A percentile compares a stretch with the other conserved stretches of the same genome.
These are phyloP conservation scores for Rhinichthys osculus DNA, from an alignment of 2,797 vertebrate genomes.

Conservation along the genomic window DNA sequence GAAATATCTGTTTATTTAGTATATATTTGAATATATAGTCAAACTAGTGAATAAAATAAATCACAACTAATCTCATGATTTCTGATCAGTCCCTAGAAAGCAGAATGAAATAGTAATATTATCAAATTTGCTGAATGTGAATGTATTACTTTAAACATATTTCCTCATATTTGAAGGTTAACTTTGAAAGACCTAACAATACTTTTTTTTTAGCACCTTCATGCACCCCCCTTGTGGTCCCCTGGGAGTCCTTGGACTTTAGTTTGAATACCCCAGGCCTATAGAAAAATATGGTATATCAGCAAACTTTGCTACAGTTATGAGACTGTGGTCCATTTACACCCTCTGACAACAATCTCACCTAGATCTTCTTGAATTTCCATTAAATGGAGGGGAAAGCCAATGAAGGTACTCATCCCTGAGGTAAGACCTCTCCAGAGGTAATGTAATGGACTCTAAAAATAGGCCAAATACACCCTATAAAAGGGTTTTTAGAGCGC, in stretches of 20 bases:
- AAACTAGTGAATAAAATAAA: neutral
- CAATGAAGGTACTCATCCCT: slow-evolving; percentile 61
- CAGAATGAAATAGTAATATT: too few relatives aligned
- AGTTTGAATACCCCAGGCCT: neutral
- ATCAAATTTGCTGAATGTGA: too few relatives aligned
- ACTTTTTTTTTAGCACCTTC: neutral
- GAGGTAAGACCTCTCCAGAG: slow-evolving; percentile 44
- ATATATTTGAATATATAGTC: neutral
- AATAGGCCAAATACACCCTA: slow-evolving; percentile 52
- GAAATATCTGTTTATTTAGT: neutral
- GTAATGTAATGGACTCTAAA: slow-evolving; percentile 56
- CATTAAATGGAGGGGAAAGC: slow-evolving; percentile 55
- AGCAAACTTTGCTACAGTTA: neutral
- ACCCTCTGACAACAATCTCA: slow-evolving; percentile 60
- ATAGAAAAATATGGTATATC: too few relatives aligned
- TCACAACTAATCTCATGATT: too few relatives aligned
- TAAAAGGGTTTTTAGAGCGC: slow-evolving; percentile 53
- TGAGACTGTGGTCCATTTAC: neutral
- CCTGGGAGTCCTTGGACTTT: neutral
- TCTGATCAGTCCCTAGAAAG: too few relatives aligned
- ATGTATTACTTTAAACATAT: too few relatives aligned
- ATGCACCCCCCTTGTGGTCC: neutral
- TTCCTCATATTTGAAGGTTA: too few relatives aligned
- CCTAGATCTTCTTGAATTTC: slow-evolving; percentile 55
- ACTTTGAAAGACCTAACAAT: neutral